Percentiles rank a stretch among this genome's conserved stretches.
Conservation (phyloP, 2,113 vertebrate species). For the Phylloscopus whistleri region DNA sequence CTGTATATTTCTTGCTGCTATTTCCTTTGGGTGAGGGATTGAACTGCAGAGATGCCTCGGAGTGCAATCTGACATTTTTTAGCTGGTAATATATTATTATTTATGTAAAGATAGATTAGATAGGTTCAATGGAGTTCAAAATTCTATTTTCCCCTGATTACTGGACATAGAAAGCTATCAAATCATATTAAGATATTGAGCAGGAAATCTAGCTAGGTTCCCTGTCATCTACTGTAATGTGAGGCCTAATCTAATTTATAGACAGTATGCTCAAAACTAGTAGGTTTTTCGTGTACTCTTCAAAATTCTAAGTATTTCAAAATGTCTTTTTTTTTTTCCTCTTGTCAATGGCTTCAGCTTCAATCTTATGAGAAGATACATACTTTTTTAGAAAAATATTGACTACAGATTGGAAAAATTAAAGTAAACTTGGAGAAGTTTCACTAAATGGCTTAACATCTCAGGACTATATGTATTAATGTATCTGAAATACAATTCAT, state of each 20-base stretch:
- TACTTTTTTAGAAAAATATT: not conserved
- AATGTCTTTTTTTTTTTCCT: fast-evolving
- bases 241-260: not conserved
- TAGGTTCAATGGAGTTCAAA: slow-evolving; percentile 6
- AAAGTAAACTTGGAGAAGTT: not conserved
- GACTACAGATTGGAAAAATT: not conserved
- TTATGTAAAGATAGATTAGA: slow-evolving; percentile 25
- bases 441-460: not conserved
- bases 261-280: not conserved
- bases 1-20: not conserved
- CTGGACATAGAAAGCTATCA: slow-evolving; percentile 7
- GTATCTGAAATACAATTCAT: not conserved
- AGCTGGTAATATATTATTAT: not conserved
- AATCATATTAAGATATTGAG: slow-evolving; percentile 27
- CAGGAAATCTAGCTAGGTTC: not conserved
- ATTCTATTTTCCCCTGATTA: slow-evolving; percentile 55
- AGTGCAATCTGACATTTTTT: not conserved
- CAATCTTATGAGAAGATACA: not conserved
- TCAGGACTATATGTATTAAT: not conserved
- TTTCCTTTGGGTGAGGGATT: not conserved
- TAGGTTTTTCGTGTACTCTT: not conserved
- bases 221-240: not conserved
- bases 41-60: not conserved
- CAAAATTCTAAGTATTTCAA: not conserved
- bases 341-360: not conserved